Percentiles rank a stretch among this genome's conserved stretches.
phyloP scores from a whole-genome alignment of 35 echinoderm and acorn worm species.

The Hemicentrotus pulcherrimus region DNA sequence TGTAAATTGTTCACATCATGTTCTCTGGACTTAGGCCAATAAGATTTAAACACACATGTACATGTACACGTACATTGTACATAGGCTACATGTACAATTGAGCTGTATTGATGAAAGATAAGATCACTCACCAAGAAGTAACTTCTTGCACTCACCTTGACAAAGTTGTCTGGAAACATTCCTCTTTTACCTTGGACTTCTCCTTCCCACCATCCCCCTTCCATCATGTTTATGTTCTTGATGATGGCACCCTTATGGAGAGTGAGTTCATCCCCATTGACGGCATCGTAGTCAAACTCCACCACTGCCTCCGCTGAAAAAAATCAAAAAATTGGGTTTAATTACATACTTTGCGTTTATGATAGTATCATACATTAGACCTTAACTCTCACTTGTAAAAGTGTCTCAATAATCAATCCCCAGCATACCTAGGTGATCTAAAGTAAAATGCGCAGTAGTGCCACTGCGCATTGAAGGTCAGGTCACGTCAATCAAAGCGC shows the following conservation, averaged over 20 bases:
- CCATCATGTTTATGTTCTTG: constrained; percentile 80
- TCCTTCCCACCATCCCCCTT: constrained; percentile 98
- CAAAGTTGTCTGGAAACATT: constrained; percentile 99
- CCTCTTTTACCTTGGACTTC: constrained; percentile 78
- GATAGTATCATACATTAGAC: no score
- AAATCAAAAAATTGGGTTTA: not conserved
- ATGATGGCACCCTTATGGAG: constrained; percentile 79
- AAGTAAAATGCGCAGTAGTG: no score
- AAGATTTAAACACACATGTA: not conserved
- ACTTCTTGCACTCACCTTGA: constrained; percentile 87
- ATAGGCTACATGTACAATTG: no score
- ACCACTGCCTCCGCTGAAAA: constrained; percentile 67
- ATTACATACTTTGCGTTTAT: no score
- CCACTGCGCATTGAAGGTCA: no score
- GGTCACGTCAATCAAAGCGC: no score
- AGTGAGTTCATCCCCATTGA: constrained; percentile 77
- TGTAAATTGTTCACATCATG: no score
- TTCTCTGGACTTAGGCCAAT: no score
- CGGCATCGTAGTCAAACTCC: constrained; percentile 82
- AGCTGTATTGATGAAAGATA: not conserved
- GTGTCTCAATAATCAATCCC: no score
- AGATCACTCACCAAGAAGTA: no score
- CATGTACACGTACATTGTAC: not conserved
- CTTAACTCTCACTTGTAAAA: no score
- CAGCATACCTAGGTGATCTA: no score